A percentile compares a stretch with the other conserved stretches of the same genome.
phyloP scores from a whole-genome alignment of 1,140 invertebrate genomes.

The Pissodes strobi region DNA sequence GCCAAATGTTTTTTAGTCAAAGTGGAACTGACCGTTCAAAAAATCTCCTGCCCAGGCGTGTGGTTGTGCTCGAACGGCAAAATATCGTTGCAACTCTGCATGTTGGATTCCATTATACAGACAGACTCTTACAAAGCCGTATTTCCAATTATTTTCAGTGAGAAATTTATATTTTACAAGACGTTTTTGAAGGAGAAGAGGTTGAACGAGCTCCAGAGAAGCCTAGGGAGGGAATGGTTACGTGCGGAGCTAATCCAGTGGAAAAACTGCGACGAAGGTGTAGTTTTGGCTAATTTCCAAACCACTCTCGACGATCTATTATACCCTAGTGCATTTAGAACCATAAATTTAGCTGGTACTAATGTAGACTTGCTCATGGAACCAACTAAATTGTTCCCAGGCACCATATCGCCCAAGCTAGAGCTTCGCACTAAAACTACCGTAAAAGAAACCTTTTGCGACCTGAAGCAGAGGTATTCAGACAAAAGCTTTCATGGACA shows the following conservation, averaged over 20 bases:
- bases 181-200: conserved; percentile 60
- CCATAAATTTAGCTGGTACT: conserved; percentile 57
- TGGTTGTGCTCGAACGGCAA: conserved; percentile 74
- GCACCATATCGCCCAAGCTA: conserved; percentile 65
- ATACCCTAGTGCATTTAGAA: conserved; percentile 59
- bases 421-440: conserved; percentile 62
- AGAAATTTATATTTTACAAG: conserved; percentile 69
- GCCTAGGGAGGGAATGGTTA: conserved; percentile 61
- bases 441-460: conserved; percentile 58
- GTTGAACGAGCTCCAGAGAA: conserved; percentile 55
- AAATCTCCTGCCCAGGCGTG: conserved; percentile 72
- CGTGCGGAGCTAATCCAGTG: conserved; percentile 69
- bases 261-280: conserved; percentile 57
- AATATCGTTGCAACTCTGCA: conserved; percentile 64
- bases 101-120: conserved; percentile 64
- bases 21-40: conserved; percentile 51
- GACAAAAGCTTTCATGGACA: conserved; percentile 37
- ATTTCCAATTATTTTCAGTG: conserved; percentile 68
- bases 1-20: conserved; percentile 48
- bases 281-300: conserved; percentile 65
- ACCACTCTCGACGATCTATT: conserved; percentile 66
- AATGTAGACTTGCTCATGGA: conserved; percentile 71
- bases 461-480: conserved; percentile 23
- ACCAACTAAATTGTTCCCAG: conserved; percentile 66
- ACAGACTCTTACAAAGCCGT: conserved; percentile 62